Conservation (phyloP, 2,888 invertebrate species). For the Lasioglossum lativentre region DNA sequence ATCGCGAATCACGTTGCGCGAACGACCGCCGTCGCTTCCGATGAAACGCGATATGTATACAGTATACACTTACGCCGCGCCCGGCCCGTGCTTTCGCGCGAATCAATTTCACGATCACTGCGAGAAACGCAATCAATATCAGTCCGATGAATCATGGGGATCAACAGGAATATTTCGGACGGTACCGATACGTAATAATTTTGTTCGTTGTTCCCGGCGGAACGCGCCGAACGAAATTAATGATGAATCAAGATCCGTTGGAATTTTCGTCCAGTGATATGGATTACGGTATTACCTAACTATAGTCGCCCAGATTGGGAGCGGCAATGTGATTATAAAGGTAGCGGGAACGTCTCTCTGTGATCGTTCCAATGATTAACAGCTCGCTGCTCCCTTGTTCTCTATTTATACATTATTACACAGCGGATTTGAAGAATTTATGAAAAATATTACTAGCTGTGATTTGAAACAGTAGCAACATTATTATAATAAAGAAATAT, state of each 20-base stretch:
- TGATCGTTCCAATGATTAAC: not conserved
- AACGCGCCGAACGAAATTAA: not conserved
- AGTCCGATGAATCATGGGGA: not conserved
- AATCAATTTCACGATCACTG: constrained; percentile 13
- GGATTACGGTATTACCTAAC: not conserved
- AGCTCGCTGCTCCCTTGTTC: not conserved
- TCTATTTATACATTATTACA: not conserved
- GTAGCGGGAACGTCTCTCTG: not conserved
- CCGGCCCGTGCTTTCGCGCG: not conserved
- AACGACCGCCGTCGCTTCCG: constrained; percentile 10
- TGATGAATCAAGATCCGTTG: not conserved
- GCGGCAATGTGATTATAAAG: not conserved
- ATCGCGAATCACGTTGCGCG: constrained; percentile 22
- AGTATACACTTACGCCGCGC: not conserved
- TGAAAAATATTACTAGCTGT: no score
- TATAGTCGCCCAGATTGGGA: not conserved
- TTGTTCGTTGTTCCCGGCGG: not conserved
- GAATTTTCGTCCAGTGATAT: not conserved
- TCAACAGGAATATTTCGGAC: not conserved
- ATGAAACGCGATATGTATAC: constrained; percentile 1
- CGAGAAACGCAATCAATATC: constrained; percentile 7
- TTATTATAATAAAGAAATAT: no score
- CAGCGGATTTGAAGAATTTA: not conserved
- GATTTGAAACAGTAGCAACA: not conserved
- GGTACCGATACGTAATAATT: not conserved